phyloP scores from a whole-genome alignment of 2,113 vertebrate genomes.

The Eulacestoma nigropectus region DNA sequence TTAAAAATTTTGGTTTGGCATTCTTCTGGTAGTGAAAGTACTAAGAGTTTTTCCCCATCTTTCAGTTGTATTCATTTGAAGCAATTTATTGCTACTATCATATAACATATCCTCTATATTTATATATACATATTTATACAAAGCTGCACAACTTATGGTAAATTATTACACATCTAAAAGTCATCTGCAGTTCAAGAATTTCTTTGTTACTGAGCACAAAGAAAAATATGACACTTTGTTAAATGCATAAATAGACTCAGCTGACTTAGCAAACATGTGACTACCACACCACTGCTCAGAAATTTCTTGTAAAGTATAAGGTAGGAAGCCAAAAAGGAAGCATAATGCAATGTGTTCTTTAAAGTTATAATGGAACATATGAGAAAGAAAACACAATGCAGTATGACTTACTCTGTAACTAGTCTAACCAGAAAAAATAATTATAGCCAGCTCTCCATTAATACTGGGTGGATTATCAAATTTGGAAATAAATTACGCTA shows the following conservation, averaged over 20 bases:
- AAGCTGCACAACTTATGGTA: background rate
- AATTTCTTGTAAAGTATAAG: conserved; percentile 36
- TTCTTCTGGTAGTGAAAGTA: background rate
- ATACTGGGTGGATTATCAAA: conserved; percentile 52
- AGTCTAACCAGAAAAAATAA: conserved; percentile 48
- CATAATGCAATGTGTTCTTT: conserved; percentile 11
- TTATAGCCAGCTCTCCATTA: conserved; percentile 44
- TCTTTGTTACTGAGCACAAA: background rate
- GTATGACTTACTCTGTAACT: conserved; percentile 21
- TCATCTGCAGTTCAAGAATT: background rate
- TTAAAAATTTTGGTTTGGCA: background rate
- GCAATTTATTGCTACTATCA: background rate
- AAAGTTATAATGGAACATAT: conserved; percentile 7
- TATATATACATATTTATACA: background rate
- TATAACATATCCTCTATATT: background rate
- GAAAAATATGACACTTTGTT: background rate
- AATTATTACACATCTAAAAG: background rate
- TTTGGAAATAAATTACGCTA: conserved; percentile 49
- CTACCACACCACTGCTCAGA: background rate
- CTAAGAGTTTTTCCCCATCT: background rate
- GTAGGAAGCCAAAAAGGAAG: conserved; percentile 57
- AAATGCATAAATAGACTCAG: conserved; percentile 33
- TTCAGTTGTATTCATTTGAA: background rate
- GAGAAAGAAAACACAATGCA: conserved; percentile 19
- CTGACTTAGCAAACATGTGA: conserved; percentile 43